Evolutionary conservation across 2,797 vertebrate genomes (phyloP), one percentile per base, ranked within the genome.

Genomic region (Ctenopoma multispine): DNA sequence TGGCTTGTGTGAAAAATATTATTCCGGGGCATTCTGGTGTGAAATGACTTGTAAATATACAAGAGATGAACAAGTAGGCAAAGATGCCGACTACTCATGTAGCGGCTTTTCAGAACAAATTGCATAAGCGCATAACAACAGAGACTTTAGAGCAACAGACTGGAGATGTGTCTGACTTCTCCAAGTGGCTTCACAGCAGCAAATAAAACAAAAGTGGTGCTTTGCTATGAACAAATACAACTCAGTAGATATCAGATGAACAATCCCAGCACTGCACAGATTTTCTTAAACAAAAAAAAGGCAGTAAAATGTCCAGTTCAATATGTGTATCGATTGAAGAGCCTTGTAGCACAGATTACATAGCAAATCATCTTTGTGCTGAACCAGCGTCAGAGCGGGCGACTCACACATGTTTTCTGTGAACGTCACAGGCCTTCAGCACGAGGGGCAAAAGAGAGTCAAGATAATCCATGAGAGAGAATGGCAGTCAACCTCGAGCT

Each of bases 401-500:
- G 3, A 73, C 69, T 83, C 51, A 67, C 43, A 34, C 12, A 13
- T 63, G 29, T 56, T 61, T 56, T 65, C 15, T 6, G 5, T 18
- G 15, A 76, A 63, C 20, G 18, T 60, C 5, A 7, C 3, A 57
- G 57, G 63, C 57, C 40, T 77, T 80, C 51, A 23, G 23, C 3
- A 0, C 5, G 21, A 79, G 43, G 2, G 5, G 23, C 13, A 48
- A 68, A 41, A 59, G 21, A 62, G 55, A 75, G 55, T 49, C 8
- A 5, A 64, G 55, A 81, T 76, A 80, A 87, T 82, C 61, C 43
- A 75, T 69, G 56, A 69, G 75, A 79, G 67, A 78, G 77, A 89
- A 87, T 75, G 66, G 82, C 77, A 69, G 81, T 48, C 72, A 82
- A 84, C 89, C 87, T 86, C 92, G 81, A 75, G 82, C 82, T 79